Base-by-base conservation (phyloP, 2,888 invertebrate genomes). In the Eupithecia tripunctaria region DNA sequence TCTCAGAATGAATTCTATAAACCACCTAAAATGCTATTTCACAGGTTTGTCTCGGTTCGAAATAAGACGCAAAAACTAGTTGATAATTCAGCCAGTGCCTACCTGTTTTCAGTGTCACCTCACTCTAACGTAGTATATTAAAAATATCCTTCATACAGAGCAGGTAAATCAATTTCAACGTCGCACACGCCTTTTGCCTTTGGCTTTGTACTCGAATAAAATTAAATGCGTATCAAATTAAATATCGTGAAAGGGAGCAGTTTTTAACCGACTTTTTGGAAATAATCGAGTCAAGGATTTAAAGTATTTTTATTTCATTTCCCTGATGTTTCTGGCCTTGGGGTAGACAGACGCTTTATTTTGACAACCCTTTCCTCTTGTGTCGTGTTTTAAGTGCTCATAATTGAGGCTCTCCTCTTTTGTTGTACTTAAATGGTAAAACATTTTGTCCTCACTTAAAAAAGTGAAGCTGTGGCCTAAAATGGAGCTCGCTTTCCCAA, bases 151-250 rank as follows among this genome's bases (percentile, higher is more conserved):
- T 66, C 78, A 76, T 77, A 79, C 79, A 77, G 77, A 77, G 79
- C 76, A 70, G 76, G 79, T 80, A 83, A 86, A 86, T 87, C 82
- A 82, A 86, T 87, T 86, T 85, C 79, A 79, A 77, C 81, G 80
- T 80, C 82, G 78, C 79, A 75, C 76, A 76, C 76, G 80, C 81
- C 80, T 82, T 41, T 81, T 82, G 81, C 82, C 81, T 81, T 71
- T 74, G 75, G 76, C 76, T 73, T 68, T 78, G 76, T 65, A 72
- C 78, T 72, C 71, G 74, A 80, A 83, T 82, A 83, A 82, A 84
- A 85, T 85, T 86, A 86, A 83, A 84, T 82, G 72, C 76, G 79
- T 81, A 80, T 82, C 80, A 80, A 80, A 77, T 74, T 66, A 66
- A 68, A 63, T 68, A 62, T 66, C 47, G 27, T 64, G 62, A 68